A percentile compares a stretch with the other conserved stretches of the same genome.
Conservation (phyloP, 2,113 vertebrate genomes). For the Athene cunicularia region DNA sequence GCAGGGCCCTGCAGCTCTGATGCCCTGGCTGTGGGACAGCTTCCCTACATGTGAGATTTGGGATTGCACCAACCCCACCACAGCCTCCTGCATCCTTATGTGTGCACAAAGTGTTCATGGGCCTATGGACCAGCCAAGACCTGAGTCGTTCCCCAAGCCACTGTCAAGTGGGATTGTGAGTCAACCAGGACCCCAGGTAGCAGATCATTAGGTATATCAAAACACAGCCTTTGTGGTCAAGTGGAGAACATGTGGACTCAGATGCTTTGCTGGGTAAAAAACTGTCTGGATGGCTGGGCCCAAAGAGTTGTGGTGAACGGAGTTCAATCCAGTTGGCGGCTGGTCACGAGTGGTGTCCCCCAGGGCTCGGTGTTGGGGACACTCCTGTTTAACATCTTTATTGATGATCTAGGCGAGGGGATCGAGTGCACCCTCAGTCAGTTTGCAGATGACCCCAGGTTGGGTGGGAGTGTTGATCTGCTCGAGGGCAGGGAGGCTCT, state of each 20-base stretch:
- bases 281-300: too few relatives aligned
- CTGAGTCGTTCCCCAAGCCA: background rate
- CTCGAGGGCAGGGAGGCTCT: too few relatives aligned
- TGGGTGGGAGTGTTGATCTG: too few relatives aligned
- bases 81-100: background rate
- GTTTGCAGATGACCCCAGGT: too few relatives aligned
- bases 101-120: fast-evolving
- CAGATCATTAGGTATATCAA: background rate
- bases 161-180: background rate
- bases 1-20: background rate
- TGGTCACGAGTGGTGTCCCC: too few relatives aligned
- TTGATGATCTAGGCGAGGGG: too few relatives aligned
- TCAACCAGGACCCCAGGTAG: background rate
- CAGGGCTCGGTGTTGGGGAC: too few relatives aligned
- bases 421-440: too few relatives aligned
- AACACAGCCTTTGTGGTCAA: background rate
- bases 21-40: background rate
- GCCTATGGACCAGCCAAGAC: background rate
- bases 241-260: background rate
- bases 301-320: too few relatives aligned
- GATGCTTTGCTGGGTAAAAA: too few relatives aligned
- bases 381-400: too few relatives aligned
- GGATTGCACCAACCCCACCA: background rate
- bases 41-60: background rate
- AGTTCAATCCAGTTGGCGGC: too few relatives aligned